Base-by-base conservation (phyloP, 2,888 invertebrate species). In the Chymomyza procnemis region DNA sequence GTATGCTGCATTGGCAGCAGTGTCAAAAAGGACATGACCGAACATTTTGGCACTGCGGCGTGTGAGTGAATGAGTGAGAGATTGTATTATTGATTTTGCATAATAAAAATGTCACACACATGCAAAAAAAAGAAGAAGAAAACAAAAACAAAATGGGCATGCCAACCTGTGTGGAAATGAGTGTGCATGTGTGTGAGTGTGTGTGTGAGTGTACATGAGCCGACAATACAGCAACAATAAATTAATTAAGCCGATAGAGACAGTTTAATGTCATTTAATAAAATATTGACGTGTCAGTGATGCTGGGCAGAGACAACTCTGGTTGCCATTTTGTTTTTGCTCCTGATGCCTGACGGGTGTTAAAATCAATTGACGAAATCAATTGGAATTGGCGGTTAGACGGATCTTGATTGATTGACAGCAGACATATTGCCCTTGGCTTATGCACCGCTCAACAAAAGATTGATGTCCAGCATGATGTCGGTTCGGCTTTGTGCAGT, bases 191-290 rank as follows among this genome's bases (percentile, higher is more conserved):
- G n/a, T n/a, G n/a, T n/a, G n/a, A n/a, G n/a, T n/a, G n/a, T 56
- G 26, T 64, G 64, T 58, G 67, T 63, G 67, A 69, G 57, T 72
- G 71, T 69, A 71, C 26, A 26, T 19, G 68, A 69, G 78, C 75
- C 74, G 78, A 75, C 83, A 79, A 82, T 79, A 88, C 87, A 89
- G 87, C 83, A 89, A 88, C 83, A 90, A 90, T 90, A 90, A 90
- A 90, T 90, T 90, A 90, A 90, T 90, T 90, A 90, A 90, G 89
- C 83, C 89, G 89, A 90, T 90, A 88, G 89, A 90, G 90, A 90
- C 88, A 89, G 85, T 89, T 90, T 90, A 89, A 90, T 90, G 88
- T 89, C 88, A 89, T 89, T 89, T 89, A 89, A 89, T 89, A 89
- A 89, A 88, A 89, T 89, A 89, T 89, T 89, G 90, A 89, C 87